These are phyloP conservation scores for Arion vulgaris DNA, from an alignment of 1,140 invertebrate species.

Conservation along the genomic window DNA sequence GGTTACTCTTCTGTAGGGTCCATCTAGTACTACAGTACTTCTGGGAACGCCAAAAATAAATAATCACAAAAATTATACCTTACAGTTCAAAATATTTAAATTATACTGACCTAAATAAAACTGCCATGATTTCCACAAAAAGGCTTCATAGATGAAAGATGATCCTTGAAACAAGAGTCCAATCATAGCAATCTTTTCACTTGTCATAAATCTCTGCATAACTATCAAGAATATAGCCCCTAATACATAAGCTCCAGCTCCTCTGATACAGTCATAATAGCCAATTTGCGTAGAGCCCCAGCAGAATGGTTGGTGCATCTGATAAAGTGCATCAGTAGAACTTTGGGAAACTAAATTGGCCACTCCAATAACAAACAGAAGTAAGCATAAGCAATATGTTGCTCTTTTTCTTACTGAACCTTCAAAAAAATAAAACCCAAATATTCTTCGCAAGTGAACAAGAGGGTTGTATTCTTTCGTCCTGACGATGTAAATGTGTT, in stretches of 20 bases:
- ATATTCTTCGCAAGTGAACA: conserved; percentile 32
- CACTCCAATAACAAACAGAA: conserved; percentile 14
- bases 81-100: not conserved
- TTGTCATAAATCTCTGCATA: not conserved
- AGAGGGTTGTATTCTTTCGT: conserved; percentile 19
- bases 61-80: no score
- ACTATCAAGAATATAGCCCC: conserved; percentile 4
- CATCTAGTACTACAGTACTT: no score
- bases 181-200: conserved; percentile 2
- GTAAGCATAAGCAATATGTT: conserved; percentile 6
- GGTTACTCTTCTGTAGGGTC: no score
- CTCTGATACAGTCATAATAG: conserved; percentile 4
- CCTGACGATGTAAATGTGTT: conserved; percentile 16
- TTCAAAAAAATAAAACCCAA: conserved; percentile 38
- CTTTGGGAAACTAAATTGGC: not conserved
- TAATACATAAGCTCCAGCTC: not conserved
- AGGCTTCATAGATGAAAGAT: conserved; percentile 14
- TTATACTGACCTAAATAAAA: conserved; percentile 20
- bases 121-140: conserved; percentile 10
- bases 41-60: no score
- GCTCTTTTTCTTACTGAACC: not conserved
- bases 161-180: conserved; percentile 7
- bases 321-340: conserved; percentile 30
- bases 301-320: conserved; percentile 38
- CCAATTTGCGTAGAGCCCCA: conserved; percentile 40